phyloP scores from a whole-genome alignment of 2,888 invertebrate species.

The Drosophila demipolita region DNA sequence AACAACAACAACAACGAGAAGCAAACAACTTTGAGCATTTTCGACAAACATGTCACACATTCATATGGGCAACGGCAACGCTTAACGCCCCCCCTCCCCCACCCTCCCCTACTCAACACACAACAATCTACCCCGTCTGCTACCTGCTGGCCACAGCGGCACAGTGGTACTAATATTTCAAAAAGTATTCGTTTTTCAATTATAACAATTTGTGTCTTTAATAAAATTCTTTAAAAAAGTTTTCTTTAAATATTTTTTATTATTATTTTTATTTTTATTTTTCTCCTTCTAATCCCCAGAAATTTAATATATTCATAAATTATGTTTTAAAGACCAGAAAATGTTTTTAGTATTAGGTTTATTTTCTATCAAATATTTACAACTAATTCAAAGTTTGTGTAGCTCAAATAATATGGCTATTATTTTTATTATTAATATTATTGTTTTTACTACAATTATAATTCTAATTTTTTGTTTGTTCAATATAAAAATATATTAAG shows the following conservation, averaged over 20 bases:
- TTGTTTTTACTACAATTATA: not conserved
- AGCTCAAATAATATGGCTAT: not conserved
- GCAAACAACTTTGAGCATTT: conserved; percentile 74
- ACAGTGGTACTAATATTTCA: conserved; percentile 51
- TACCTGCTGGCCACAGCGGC: conserved; percentile 6
- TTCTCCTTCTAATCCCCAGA: not conserved
- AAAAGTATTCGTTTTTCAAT: too few relatives aligned
- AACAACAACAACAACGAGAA: conserved; percentile 29
- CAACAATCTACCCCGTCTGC: conserved; percentile 23
- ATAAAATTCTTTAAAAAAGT: not conserved
- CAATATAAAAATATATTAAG: not conserved
- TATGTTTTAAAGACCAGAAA: not conserved
- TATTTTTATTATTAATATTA: not conserved
- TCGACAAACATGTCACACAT: conserved; percentile 81
- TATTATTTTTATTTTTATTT: too few relatives aligned
- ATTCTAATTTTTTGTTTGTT: too few relatives aligned
- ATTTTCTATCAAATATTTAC: not conserved
- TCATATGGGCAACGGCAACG: conserved; percentile 68
- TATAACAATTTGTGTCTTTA: not conserved
- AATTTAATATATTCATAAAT: not conserved
- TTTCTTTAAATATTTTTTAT: not conserved
- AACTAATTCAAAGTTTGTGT: not conserved
- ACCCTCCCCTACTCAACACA: not conserved
- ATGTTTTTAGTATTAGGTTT: not conserved
- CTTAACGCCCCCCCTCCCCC: conserved; percentile 36